phyloP scores from a whole-genome alignment of 2,113 vertebrate species.

The Melanerpes formicivorus region DNA sequence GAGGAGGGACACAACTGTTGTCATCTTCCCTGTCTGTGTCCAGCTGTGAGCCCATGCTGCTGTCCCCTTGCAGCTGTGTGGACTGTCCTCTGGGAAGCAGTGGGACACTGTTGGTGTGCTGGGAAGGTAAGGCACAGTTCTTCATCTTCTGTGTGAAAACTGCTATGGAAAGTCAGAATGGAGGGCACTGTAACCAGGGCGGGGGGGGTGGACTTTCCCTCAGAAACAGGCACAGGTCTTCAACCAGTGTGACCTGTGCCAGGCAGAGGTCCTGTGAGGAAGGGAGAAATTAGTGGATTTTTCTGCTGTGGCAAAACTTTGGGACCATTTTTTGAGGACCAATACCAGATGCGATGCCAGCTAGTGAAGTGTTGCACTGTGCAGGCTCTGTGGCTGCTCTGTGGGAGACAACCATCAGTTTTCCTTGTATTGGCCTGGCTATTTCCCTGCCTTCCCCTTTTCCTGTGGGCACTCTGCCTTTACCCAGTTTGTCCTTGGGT shows the following conservation, averaged over 20 bases:
- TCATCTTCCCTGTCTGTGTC: not conserved
- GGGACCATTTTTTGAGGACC: not conserved
- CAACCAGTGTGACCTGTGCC: not conserved
- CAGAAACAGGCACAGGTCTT: not conserved
- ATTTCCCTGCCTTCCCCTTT: not conserved
- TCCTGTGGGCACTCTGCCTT: not conserved
- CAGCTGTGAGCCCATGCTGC: not conserved
- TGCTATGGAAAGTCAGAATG: not conserved
- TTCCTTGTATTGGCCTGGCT: not conserved
- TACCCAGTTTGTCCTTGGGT: slow-evolving; percentile 2
- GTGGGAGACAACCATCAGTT: not conserved
- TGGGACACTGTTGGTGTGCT: not conserved
- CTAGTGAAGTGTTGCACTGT: not conserved
- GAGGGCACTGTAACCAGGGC: not conserved
- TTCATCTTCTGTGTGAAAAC: not conserved
- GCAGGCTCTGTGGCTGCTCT: not conserved
- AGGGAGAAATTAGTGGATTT: not conserved
- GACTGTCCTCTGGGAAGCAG: not conserved
- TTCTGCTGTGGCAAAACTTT: not conserved
- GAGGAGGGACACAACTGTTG: not conserved
- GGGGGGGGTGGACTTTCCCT: not conserved
- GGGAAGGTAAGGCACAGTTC: not conserved
- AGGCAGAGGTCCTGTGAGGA: not conserved
- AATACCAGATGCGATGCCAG: not conserved
- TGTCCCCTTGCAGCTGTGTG: not conserved